phyloP scores from a whole-genome alignment of 2,888 invertebrate species.

The Epiblema foenella region DNA sequence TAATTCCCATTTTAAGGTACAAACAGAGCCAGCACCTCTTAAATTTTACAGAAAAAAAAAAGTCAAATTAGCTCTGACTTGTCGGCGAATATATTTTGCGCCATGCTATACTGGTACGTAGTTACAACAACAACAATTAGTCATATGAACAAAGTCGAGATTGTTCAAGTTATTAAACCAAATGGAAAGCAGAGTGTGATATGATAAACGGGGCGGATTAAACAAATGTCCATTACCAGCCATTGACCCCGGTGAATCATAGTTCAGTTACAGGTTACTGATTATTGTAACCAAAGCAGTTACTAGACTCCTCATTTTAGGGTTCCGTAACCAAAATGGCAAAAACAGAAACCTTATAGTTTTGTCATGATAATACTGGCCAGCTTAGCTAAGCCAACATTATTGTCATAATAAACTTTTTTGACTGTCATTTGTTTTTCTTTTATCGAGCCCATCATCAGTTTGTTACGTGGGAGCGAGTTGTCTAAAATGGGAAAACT shows the following conservation, averaged over 20 bases:
- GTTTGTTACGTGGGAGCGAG: too few species aligned
- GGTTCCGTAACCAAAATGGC: too few species aligned
- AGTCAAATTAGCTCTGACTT: background rate
- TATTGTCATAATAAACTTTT: too few species aligned
- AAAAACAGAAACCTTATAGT: too few species aligned
- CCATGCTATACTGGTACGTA: background rate
- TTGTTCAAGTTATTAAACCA: slow-evolving; percentile 33
- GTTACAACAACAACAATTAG: background rate
- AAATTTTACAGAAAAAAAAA: background rate
- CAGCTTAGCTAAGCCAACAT: too few species aligned
- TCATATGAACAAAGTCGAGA: slow-evolving; percentile 12
- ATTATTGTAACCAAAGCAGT: background rate
- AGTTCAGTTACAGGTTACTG: slow-evolving; percentile 39
- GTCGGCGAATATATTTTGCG: background rate
- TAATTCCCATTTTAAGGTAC: too few species aligned
- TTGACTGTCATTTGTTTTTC: too few species aligned
- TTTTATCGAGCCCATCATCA: too few species aligned
- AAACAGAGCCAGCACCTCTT: too few species aligned
- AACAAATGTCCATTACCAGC: slow-evolving; percentile 52
- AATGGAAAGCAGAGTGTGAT: slow-evolving; percentile 31
- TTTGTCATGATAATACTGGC: too few species aligned
- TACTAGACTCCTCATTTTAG: too few species aligned
- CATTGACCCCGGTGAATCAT: slow-evolving; percentile 52
- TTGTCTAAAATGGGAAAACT: too few species aligned
- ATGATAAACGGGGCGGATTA: slow-evolving; percentile 54